These are phyloP conservation scores for Campylomormyrus tamandua DNA, from an alignment of 2,113 vertebrate genomes.

Conservation along the genomic window DNA sequence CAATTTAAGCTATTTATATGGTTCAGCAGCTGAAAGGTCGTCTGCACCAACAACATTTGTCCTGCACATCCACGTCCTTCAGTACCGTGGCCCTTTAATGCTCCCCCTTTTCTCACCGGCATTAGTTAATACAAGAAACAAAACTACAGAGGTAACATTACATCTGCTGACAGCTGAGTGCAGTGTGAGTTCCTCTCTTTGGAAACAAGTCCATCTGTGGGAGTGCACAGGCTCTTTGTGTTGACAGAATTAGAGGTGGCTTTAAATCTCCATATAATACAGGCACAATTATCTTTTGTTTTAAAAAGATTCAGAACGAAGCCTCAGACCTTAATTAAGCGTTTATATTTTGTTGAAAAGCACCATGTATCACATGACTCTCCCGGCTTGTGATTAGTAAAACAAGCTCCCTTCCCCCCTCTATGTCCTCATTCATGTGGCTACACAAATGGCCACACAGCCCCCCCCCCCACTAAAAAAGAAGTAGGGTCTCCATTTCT, in stretches of 20 bases:
- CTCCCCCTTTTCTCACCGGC: background rate
- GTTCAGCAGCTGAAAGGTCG: background rate
- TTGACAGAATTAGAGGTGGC: background rate
- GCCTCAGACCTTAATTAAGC: background rate
- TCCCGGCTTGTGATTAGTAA: conserved; percentile 63
- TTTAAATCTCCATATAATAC: background rate
- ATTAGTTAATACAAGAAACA: background rate
- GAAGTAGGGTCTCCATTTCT: conserved; percentile 67
- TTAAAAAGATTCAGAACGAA: background rate
- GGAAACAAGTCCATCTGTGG: background rate
- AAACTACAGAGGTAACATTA: background rate
- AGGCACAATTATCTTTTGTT: background rate
- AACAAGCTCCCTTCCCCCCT: conserved; percentile 43
- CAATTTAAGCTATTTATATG: background rate
- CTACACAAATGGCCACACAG: conserved; percentile 25
- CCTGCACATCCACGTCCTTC: background rate
- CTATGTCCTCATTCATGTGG: conserved; percentile 3
- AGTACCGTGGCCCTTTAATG: background rate
- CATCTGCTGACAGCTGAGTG: background rate
- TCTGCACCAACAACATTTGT: background rate
- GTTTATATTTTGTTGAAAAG: conserved; percentile 16
- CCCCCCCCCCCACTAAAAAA: conserved; percentile 39
- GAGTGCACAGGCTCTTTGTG: background rate
- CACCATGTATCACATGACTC: conserved; percentile 28
- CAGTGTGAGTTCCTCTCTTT: background rate